Conservation (phyloP, 92 coral and sea anemone genomes). For the Bergia puertoricense region DNA sequence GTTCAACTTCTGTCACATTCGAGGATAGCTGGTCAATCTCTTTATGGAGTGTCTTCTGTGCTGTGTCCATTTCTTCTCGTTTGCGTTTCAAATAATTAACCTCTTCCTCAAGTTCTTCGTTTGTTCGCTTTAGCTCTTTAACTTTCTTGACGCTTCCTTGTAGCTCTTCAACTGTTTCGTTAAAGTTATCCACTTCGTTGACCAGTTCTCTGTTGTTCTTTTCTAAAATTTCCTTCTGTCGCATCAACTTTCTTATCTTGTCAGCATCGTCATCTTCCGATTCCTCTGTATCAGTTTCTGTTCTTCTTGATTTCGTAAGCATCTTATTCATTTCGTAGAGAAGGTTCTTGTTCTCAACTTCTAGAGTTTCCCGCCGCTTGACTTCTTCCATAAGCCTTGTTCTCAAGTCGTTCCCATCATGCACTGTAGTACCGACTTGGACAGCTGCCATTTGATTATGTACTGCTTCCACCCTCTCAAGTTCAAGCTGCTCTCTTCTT, state of each 20-base stretch:
- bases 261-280: constrained; percentile 9
- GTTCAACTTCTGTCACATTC: constrained; percentile 72
- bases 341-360: constrained; percentile 80
- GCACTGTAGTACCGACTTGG: constrained; percentile 18
- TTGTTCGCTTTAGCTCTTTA: constrained; percentile 68
- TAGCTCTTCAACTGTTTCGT: constrained; percentile 69
- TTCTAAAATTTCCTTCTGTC: constrained; percentile 50
- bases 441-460: constrained; percentile 28
- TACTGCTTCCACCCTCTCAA: constrained; percentile 29
- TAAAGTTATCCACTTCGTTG: constrained; percentile 65
- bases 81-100: constrained; percentile 68
- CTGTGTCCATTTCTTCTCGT: constrained; percentile 71
- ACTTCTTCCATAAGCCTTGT: constrained; percentile 63
- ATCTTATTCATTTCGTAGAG: constrained; percentile 76
- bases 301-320: constrained; percentile 50
- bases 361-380: constrained; percentile 72
- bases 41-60: constrained; percentile 69
- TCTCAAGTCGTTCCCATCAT: constrained; percentile 45
- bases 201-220: constrained; percentile 59
- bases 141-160: constrained; percentile 63
- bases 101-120: constrained; percentile 78
- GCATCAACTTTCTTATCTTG: constrained; percentile 16
- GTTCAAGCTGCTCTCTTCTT: constrained; percentile 28
- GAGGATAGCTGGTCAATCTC: constrained; percentile 77
- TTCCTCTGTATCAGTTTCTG: constrained; percentile 34